Evolutionary conservation across 1,140 invertebrate genomes (phyloP).

Genomic region (Hesperophylax magnus): DNA sequence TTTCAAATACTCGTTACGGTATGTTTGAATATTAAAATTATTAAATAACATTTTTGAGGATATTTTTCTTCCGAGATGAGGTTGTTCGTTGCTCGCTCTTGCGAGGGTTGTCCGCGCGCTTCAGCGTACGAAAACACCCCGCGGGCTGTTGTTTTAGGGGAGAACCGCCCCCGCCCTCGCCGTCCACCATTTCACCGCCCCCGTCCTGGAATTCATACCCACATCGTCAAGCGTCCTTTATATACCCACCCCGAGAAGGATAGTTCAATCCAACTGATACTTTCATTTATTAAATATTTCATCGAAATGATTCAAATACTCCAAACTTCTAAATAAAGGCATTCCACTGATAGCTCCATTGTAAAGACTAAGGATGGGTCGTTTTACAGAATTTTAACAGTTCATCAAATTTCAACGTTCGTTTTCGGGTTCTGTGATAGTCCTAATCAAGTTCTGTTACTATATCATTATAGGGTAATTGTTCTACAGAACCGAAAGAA

Average conservation of each 20-base stretch:
- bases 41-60: slow-evolving; percentile 28
- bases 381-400: too few species aligned
- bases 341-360: too few species aligned
- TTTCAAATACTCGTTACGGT: slow-evolving; percentile 4
- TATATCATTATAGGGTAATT: too few species aligned
- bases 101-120: slow-evolving; percentile 30
- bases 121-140: slow-evolving; percentile 52
- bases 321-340: too few species aligned
- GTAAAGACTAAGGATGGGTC: too few species aligned
- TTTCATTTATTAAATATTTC: neutral
- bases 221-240: slow-evolving; percentile 34
- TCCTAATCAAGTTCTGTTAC: too few species aligned
- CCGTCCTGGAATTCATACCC: slow-evolving; percentile 25
- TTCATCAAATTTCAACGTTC: too few species aligned
- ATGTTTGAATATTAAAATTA: slow-evolving; percentile 29
- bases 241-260: slow-evolving; percentile 4
- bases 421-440: too few species aligned
- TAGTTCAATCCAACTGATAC: slow-evolving; percentile 12
- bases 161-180: slow-evolving; percentile 20
- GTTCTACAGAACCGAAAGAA: too few species aligned
- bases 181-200: slow-evolving; percentile 1
- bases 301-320: too few species aligned
- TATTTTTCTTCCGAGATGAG: slow-evolving; percentile 38
- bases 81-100: slow-evolving; percentile 4
- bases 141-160: slow-evolving; percentile 55